Percentiles rank a stretch among this genome's conserved stretches.
These are phyloP conservation scores for Xestia sexstrigata DNA, from an alignment of 2,888 invertebrate genomes.

Conservation along the genomic window DNA sequence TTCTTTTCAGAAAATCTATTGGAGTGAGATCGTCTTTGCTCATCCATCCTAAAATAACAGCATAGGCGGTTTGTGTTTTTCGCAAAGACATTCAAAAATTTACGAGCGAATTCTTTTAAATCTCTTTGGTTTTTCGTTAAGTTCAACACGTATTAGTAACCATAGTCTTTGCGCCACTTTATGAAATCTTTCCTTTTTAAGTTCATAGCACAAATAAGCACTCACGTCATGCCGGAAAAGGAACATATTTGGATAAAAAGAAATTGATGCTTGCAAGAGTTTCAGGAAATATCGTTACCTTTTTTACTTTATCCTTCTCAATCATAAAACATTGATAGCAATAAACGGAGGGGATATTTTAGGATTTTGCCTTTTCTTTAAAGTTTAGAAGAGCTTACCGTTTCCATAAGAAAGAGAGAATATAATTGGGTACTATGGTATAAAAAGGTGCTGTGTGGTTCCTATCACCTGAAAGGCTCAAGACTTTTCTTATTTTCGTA, in stretches of 20 bases:
- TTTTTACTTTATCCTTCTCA: conserved; percentile 22
- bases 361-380: no score
- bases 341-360: background rate
- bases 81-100: no score
- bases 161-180: no score
- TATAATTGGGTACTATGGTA: background rate
- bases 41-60: background rate
- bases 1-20: conserved; percentile 7
- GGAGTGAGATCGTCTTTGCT: background rate
- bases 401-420: background rate
- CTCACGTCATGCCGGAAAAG: conserved; percentile 12
- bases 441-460: background rate
- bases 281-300: conserved; percentile 27
- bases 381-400: no score
- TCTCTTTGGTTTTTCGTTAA: no score
- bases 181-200: background rate
- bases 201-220: background rate
- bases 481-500: no score
- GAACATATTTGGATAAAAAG: conserved; percentile 23
- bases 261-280: conserved; percentile 8
- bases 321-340: conserved; percentile 22
- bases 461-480: background rate
- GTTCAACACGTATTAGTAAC: no score
- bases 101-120: no score
- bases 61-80: background rate